A percentile compares a stretch with the other conserved stretches of the same genome.
Conservation (phyloP, 2,888 invertebrate genomes). For the Perdita meconis region DNA sequence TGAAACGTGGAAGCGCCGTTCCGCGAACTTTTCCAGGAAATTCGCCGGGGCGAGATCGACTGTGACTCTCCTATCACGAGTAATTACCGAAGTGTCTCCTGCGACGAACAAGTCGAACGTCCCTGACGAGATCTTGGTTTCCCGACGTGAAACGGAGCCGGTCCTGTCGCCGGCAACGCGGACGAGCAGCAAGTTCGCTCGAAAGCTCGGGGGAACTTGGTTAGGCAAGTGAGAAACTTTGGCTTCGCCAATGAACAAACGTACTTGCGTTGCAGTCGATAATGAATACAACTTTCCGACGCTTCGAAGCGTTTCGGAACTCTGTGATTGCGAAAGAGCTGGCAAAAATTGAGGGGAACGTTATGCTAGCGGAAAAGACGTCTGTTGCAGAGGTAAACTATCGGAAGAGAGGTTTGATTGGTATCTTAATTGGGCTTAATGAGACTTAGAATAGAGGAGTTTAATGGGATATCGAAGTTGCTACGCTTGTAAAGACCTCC, state of each 20-base stretch:
- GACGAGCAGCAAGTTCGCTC: constrained; percentile 46
- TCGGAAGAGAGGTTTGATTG: not conserved
- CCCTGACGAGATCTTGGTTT: constrained; percentile 20
- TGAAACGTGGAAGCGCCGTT: not conserved
- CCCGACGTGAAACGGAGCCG: constrained; percentile 8
- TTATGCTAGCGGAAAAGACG: not conserved
- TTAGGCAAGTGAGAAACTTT: constrained; percentile 23
- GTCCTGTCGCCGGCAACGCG: not conserved
- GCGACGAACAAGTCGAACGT: constrained; percentile 12
- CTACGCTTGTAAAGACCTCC: too few relatives aligned
- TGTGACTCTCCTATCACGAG: not conserved
- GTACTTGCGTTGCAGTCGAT: constrained; percentile 15
- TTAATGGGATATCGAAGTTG: too few relatives aligned
- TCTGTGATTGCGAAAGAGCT: not conserved
- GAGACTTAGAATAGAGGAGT: too few relatives aligned
- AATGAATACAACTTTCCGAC: not conserved
- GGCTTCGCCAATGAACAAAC: constrained; percentile 10
- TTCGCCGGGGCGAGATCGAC: not conserved
- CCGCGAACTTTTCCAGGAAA: not conserved
- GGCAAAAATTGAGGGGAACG: not conserved
- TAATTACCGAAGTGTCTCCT: constrained; percentile 11
- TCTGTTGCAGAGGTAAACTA: not conserved
- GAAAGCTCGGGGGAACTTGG: constrained; percentile 37
- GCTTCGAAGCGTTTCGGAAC: not conserved
- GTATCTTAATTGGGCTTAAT: constrained; percentile 8